These are phyloP conservation scores for Vireo griseus DNA, from an alignment of 2,797 vertebrate genomes.

Conservation along the genomic window DNA sequence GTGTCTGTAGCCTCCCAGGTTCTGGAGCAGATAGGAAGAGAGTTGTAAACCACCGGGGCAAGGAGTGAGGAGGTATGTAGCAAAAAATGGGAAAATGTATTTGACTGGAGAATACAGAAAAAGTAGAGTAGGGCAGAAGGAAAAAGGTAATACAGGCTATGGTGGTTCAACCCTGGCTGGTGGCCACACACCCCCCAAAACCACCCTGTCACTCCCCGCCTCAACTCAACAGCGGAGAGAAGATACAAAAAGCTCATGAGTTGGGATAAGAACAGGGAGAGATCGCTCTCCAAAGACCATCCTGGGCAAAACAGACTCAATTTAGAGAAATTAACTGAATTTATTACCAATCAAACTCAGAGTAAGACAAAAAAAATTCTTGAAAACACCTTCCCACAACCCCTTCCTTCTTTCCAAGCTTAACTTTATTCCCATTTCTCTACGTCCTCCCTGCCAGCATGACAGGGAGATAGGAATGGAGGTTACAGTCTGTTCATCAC, in stretches of 20 bases:
- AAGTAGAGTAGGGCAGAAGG: not conserved
- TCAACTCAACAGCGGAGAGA: not conserved
- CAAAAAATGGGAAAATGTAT: not conserved
- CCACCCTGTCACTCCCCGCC: not conserved
- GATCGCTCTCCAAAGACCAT: not conserved
- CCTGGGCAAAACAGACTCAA: not conserved
- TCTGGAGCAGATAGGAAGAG: not conserved
- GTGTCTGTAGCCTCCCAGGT: not conserved
- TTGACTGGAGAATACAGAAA: not conserved
- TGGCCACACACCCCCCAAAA: not conserved
- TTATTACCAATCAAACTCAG: not conserved
- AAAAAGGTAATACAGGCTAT: not conserved
- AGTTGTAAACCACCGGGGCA: not conserved
- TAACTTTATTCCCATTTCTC: not conserved
- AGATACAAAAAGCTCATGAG: not conserved
- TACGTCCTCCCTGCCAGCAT: not conserved
- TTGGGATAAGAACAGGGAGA: not conserved
- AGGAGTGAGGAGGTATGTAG: fast-evolving
- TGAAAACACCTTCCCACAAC: not conserved
- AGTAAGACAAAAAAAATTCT: not conserved
- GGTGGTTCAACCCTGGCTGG: not conserved
- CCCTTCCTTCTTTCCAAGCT: not conserved
- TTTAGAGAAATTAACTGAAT: not conserved
- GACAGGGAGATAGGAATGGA: not conserved
- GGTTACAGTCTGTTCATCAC: not conserved